Evolutionary conservation across 2,797 vertebrate genomes (phyloP).

Genomic region (Carcharodon carcharias): DNA sequence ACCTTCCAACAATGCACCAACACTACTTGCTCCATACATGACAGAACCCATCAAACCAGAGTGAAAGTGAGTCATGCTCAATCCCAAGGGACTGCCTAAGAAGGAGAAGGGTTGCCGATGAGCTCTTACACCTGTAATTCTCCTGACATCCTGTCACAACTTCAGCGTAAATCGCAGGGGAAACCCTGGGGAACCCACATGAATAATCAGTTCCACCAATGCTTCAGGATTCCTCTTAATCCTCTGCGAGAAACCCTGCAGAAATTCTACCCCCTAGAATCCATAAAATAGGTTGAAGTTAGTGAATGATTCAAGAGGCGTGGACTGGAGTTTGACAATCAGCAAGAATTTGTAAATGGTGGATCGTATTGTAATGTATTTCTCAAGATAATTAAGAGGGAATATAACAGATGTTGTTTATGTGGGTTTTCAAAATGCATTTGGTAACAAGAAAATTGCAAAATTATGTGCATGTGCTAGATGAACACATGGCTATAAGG

Average conservation of each 20-base stretch:
- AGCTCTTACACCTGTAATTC: no score
- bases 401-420: background rate
- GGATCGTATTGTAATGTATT: background rate
- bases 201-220: background rate
- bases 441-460: no score
- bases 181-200: background rate
- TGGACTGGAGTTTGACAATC: background rate
- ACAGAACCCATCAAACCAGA: no score
- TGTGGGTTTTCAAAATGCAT: no score
- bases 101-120: no score
- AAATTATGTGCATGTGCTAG: no score
- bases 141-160: background rate
- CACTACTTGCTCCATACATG: no score
- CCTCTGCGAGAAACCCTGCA: no score
- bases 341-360: background rate
- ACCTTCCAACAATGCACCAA: no score
- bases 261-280: background rate
- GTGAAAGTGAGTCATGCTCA: no score
- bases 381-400: background rate
- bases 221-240: background rate
- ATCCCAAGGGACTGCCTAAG: no score
- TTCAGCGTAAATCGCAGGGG: background rate
- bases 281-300: background rate
- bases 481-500: no score
- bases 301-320: background rate